Conservation (phyloP, 2,888 invertebrate species). For the Drosophila prolongata region DNA sequence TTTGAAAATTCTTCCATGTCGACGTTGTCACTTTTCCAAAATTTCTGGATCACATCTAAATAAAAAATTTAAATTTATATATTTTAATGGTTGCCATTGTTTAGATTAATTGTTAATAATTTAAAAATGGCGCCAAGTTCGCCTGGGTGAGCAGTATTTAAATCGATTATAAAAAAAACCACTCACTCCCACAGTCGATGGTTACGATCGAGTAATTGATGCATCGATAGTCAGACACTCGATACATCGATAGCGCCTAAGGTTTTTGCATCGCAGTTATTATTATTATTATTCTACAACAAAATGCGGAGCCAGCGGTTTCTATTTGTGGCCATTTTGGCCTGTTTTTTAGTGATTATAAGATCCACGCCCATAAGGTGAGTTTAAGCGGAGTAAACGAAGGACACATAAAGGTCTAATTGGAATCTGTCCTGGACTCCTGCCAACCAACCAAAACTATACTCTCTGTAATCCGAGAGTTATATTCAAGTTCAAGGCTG, state of each 20-base stretch:
- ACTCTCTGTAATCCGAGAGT: background rate
- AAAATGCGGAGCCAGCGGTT: constrained; percentile 33
- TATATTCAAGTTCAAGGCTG: constrained; percentile 68
- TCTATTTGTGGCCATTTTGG: constrained; percentile 26
- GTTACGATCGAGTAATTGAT: background rate
- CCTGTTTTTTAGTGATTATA: constrained; percentile 20
- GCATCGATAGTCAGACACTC: background rate
- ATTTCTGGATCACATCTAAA: too few species aligned
- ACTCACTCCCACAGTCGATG: background rate
- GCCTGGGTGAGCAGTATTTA: background rate
- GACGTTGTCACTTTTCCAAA: too few species aligned
- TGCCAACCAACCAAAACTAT: constrained; percentile 6
- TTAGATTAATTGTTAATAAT: background rate
- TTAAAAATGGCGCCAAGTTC: background rate
- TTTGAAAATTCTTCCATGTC: too few species aligned
- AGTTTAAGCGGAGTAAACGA: background rate
- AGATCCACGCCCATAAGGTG: constrained; percentile 34
- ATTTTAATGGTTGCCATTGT: too few species aligned
- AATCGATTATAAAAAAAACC: constrained; percentile 1
- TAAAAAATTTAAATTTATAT: too few species aligned
- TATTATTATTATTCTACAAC: constrained; percentile 37
- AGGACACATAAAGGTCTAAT: background rate
- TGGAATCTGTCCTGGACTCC: constrained; percentile 6
- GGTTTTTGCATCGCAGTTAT: constrained; percentile 32
- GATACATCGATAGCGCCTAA: constrained; percentile 11